Conservation (phyloP, 1,140 invertebrate genomes). For the Harpegnathos saltator region DNA sequence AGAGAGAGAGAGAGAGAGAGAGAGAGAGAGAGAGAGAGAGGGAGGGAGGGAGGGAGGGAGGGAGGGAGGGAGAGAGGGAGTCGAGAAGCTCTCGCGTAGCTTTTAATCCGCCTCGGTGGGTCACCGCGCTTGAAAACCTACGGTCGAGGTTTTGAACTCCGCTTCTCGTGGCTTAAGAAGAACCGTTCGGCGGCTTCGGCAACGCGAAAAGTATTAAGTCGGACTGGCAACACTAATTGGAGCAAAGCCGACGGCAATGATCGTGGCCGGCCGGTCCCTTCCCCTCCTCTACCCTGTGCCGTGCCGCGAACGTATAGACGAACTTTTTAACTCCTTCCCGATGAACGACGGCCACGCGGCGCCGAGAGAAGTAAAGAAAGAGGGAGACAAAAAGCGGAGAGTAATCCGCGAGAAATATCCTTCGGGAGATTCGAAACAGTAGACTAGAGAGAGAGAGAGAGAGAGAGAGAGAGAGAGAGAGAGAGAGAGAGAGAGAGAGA, state of each 20-base stretch:
- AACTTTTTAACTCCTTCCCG: constrained; percentile 42
- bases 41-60: not conserved
- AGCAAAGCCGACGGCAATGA: constrained; percentile 64
- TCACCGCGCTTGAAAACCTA: constrained; percentile 73
- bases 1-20: not conserved
- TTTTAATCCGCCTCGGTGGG: constrained; percentile 72
- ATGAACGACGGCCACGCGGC: not conserved
- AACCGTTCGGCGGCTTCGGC: constrained; percentile 65
- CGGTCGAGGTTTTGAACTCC: constrained; percentile 71
- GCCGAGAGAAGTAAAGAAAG: not conserved
- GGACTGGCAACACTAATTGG: constrained; percentile 66
- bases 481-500: not conserved
- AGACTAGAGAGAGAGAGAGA: not conserved
- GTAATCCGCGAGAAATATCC: constrained; percentile 37
- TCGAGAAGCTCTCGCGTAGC: constrained; percentile 67
- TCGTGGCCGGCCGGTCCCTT: not conserved
- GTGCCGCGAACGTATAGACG: constrained; percentile 21
- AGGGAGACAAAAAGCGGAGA: not conserved
- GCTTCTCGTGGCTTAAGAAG: constrained; percentile 63
- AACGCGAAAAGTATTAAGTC: constrained; percentile 70
- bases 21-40: not conserved
- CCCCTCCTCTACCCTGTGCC: no score
- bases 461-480: not conserved
- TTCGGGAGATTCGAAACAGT: not conserved
- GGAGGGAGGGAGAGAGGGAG: not conserved